A percentile compares a stretch with the other conserved stretches of the same genome.
phyloP scores from a whole-genome alignment of 2,888 invertebrate species.

The Busseola fusca region DNA sequence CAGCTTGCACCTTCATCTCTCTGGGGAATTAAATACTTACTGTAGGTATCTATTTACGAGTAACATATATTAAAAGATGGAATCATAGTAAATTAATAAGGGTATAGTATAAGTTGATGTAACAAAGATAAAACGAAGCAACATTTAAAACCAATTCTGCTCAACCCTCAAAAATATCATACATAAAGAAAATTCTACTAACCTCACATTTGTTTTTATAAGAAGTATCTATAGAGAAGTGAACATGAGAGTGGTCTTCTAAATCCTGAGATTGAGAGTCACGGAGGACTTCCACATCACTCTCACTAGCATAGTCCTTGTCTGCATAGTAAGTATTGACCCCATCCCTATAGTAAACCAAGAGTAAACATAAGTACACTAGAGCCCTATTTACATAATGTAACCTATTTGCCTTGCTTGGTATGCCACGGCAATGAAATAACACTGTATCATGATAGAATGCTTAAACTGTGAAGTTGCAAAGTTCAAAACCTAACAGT shows the following conservation, averaged over 20 bases:
- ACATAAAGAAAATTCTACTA: conserved; percentile 43
- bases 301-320: conserved; percentile 82
- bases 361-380: background rate
- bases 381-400: background rate
- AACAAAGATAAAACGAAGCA: background rate
- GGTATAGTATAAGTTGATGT: background rate
- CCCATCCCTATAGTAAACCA: conserved; percentile 72
- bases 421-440: too few relatives aligned
- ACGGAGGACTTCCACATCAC: conserved; percentile 76
- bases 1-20: conserved; percentile 90
- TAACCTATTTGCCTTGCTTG: background rate
- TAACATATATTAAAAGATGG: background rate
- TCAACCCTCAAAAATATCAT: background rate
- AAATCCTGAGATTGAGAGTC: conserved; percentile 78
- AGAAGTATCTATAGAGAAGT: conserved; percentile 84
- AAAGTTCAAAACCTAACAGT: background rate
- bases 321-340: conserved; percentile 78
- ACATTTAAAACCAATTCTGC: background rate
- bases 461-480: background rate
- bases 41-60: background rate
- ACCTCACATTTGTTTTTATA: conserved; percentile 86
- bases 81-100: background rate
- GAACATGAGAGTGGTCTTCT: conserved; percentile 86
- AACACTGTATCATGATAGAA: too few relatives aligned
- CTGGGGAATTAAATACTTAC: conserved; percentile 64